Evolutionary conservation across 2,113 vertebrate species (phyloP).

Genomic region (Zosterops borbonicus): DNA sequence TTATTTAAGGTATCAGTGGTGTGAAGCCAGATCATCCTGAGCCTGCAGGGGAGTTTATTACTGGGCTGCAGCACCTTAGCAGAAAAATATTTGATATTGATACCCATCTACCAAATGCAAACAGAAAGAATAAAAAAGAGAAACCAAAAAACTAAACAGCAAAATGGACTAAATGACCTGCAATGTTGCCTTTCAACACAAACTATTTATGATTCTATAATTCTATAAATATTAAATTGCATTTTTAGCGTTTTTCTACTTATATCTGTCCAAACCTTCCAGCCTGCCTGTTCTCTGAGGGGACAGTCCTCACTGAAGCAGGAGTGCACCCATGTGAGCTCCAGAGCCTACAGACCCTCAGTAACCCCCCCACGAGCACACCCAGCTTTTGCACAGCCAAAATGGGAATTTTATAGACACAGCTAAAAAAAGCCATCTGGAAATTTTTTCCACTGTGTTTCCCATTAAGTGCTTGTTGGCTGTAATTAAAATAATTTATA

Average conservation of each 20-base stretch:
- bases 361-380: rapidly evolving
- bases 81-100: neutral
- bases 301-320: neutral
- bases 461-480: constrained; percentile 5
- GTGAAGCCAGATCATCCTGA: neutral
- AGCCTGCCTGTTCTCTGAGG: neutral
- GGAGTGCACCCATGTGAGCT: neutral
- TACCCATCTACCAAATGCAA: neutral
- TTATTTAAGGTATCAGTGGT: neutral
- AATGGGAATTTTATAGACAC: neutral
- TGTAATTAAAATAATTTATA: constrained; percentile 44
- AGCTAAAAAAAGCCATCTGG: neutral
- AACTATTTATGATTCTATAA: neutral
- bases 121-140: neutral
- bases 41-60: neutral
- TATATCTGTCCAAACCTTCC: neutral
- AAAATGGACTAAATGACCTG: neutral
- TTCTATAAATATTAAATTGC: neutral
- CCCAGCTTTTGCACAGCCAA: neutral
- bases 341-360: neutral
- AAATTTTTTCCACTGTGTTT: neutral
- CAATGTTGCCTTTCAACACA: neutral
- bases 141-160: neutral
- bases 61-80: neutral
- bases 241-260: neutral